Percentiles rank a stretch among this genome's conserved stretches.
These are phyloP conservation scores for Cyprinodon diabolis DNA, from an alignment of 2,797 vertebrate genomes.

Conservation along the genomic window DNA sequence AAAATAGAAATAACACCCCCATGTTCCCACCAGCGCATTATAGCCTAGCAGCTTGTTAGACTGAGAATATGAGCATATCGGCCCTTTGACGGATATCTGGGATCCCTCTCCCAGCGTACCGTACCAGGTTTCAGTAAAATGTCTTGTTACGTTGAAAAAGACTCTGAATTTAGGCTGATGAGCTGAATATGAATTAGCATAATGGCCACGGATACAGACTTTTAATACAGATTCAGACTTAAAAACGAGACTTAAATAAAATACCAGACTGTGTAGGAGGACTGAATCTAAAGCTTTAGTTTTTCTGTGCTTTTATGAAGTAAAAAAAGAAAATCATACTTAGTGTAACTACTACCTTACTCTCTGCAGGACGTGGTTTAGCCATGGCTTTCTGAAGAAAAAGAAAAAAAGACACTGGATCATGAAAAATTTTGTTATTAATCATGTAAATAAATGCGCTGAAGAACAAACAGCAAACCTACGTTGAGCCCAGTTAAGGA, in stretches of 20 bases:
- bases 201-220: no score
- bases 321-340: neutral
- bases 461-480: conserved; percentile 45
- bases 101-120: no score
- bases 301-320: neutral
- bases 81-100: no score
- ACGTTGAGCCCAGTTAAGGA: conserved; percentile 82
- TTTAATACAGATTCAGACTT: neutral
- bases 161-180: no score
- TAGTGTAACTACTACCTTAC: neutral
- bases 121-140: no score
- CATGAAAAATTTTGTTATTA: neutral
- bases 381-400: conserved; percentile 80
- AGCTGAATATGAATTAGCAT: no score
- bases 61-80: no score
- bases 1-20: neutral
- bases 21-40: no score
- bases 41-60: no score
- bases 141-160: no score
- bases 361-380: conserved; percentile 43
- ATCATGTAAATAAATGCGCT: neutral
- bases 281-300: neutral
- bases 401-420: conserved; percentile 2
- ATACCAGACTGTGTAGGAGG: neutral
- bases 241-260: neutral